Conservation (phyloP, 2,113 vertebrate genomes). For the Engraulis encrasicolus region DNA sequence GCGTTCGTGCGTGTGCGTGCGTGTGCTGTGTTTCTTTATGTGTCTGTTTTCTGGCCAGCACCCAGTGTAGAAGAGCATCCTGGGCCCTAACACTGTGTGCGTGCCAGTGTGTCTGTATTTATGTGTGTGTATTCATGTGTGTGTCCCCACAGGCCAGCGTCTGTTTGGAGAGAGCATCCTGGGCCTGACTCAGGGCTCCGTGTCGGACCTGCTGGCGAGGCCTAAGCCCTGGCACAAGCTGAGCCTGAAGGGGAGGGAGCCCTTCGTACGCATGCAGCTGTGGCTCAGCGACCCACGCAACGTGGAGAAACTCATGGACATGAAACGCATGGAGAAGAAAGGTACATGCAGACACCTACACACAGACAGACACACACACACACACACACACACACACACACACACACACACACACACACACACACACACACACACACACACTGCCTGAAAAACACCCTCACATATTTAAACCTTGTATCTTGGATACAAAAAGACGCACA, state of each 20-base stretch:
- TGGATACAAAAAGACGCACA: too few species aligned
- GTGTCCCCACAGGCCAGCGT: slow-evolving; percentile 83
- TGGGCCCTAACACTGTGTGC: neutral
- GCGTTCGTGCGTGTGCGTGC: too few species aligned
- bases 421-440: too few species aligned
- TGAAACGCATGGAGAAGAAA: slow-evolving; percentile 93
- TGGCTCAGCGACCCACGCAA: slow-evolving; percentile 90
- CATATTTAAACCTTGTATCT: too few species aligned
- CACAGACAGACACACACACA: too few species aligned
- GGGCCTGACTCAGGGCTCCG: slow-evolving; percentile 89
- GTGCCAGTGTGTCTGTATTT: neutral
- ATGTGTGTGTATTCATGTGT: slow-evolving; percentile 27
- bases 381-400: too few species aligned
- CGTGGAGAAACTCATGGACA: slow-evolving; percentile 90
- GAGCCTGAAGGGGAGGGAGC: slow-evolving; percentile 88
- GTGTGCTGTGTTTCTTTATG: too few species aligned
- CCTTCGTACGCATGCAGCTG: slow-evolving; percentile 91
- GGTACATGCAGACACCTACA: slow-evolving; percentile 64
- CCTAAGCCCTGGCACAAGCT: slow-evolving; percentile 94
- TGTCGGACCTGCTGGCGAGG: slow-evolving; percentile 89
- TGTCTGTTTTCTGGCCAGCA: too few species aligned
- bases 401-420: too few species aligned
- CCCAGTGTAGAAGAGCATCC: too few species aligned
- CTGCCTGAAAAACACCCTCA: too few species aligned
- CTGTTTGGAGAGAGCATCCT: slow-evolving; percentile 91